These are phyloP conservation scores for Trichonephila clavipes DNA, from an alignment of 1,140 invertebrate genomes.

Conservation along the genomic window DNA sequence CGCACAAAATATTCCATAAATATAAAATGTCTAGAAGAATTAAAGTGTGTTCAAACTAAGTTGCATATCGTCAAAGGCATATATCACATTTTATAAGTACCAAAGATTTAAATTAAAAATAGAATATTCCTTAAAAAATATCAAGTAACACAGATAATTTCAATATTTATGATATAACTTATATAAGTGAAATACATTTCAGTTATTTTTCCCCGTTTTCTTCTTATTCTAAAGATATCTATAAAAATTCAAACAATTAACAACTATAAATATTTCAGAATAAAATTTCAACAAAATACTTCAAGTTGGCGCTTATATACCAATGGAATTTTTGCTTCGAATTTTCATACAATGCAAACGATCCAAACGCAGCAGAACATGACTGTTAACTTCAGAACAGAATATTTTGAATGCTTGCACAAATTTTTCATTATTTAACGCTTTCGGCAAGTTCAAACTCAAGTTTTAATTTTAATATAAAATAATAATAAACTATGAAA, in stretches of 20 bases:
- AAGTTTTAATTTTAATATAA: no score
- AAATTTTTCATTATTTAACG: not conserved
- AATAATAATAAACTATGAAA: no score
- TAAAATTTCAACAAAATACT: constrained; percentile 28
- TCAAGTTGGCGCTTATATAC: not conserved
- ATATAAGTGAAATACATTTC: not conserved
- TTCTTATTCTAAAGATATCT: not conserved
- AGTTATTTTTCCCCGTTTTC: not conserved
- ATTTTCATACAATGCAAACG: not conserved
- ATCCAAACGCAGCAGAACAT: no score
- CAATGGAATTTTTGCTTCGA: not conserved
- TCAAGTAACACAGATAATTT: not conserved
- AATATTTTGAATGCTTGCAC: not conserved
- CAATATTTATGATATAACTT: not conserved
- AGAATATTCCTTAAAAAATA: not conserved
- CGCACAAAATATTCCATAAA: not conserved
- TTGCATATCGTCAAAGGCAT: not conserved
- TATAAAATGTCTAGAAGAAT: not conserved
- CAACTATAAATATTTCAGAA: constrained; percentile 36
- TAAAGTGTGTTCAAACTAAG: not conserved
- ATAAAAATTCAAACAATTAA: constrained; percentile 41
- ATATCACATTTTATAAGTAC: not conserved
- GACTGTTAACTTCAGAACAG: not conserved
- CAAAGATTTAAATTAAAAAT: not conserved
- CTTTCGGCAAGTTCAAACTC: no score